Base-by-base conservation (phyloP, 2,797 vertebrate species). In the Enteromius treurensis region DNA sequence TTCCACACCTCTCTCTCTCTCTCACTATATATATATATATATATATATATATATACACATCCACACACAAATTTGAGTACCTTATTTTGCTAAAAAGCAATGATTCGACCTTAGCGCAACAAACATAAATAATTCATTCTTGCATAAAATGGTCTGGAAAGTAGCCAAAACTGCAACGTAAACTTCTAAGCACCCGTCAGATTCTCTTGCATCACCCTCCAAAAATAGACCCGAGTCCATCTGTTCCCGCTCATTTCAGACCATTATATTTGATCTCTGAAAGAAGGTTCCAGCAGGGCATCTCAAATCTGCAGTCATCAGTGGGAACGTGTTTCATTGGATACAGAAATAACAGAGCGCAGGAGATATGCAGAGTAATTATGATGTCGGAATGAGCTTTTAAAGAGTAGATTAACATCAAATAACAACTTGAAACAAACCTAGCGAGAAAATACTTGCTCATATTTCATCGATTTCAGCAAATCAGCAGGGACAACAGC, bases 191-290 rank as follows among this genome's bases (percentile, higher is more conserved):
- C 70, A 81, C 60, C 14, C 70, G 8, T 81, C 80, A 40, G 58
- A 74, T 65, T 74, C 58, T 65, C 58, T 85, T 86, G 80, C 85
- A 86, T 85, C 85, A 86, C 62, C 47, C 47, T 79, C 85, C 78
- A 83, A 86, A 88, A 85, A 88, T 86, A 88, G 83, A 78, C 67
- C 47, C 1, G 81, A 83, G 77, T 77, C 87, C 87, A 88, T 88
- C 87, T 88, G 87, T 85, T 88, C 74, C 49, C 15, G 51, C 71
- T 76, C 83, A 88, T 88, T 88, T 86, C 80, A 85, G 77, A 85
- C 87, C 74, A 68, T 86, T 86, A 88, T 86, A 84, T 86, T 74
- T 85, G 85, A 88, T 86, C 81, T 77, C 64, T 65, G 45, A 69
- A 60, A 86, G 84, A 79, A 80, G 81, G 87, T 75, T 86, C 73